Evolutionary conservation across 2,888 invertebrate species (phyloP).

Genomic region (Hyppa rectilinea): DNA sequence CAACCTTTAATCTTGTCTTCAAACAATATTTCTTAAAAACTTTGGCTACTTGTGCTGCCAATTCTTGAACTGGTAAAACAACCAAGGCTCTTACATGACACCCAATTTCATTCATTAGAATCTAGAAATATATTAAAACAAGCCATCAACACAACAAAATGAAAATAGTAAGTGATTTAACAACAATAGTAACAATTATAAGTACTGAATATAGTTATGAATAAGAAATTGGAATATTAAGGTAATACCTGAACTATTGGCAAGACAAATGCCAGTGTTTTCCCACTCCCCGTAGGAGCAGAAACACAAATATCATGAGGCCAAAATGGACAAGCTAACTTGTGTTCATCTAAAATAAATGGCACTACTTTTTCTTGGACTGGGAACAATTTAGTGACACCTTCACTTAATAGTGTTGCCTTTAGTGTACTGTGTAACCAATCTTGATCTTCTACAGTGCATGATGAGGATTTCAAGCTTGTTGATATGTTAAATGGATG

Average conservation of each 20-base stretch:
- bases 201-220: not conserved
- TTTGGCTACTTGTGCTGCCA: constrained; percentile 96
- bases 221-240: not conserved
- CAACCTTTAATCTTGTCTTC: constrained; percentile 93
- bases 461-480: constrained; percentile 91
- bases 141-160: not conserved
- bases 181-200: not conserved
- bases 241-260: constrained; percentile 94
- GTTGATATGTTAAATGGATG: constrained; percentile 95
- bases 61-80: constrained; percentile 97
- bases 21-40: constrained; percentile 94
- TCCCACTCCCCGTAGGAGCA: constrained; percentile 99
- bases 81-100: constrained; percentile 95
- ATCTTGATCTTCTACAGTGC: constrained; percentile 89
- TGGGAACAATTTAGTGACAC: constrained; percentile 95
- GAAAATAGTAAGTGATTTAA: not conserved
- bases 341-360: constrained; percentile 92
- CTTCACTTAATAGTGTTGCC: constrained; percentile 92
- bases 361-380: constrained; percentile 95
- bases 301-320: constrained; percentile 98
- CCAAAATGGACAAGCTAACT: constrained; percentile 91
- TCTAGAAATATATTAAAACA: constrained; percentile 78
- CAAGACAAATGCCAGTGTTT: constrained; percentile 98
- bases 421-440: constrained; percentile 92
- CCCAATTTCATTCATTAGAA: constrained; percentile 91